These are phyloP conservation scores for Oscheius sp. DNA, from an alignment of 2,888 invertebrate genomes.

Conservation along the genomic window DNA sequence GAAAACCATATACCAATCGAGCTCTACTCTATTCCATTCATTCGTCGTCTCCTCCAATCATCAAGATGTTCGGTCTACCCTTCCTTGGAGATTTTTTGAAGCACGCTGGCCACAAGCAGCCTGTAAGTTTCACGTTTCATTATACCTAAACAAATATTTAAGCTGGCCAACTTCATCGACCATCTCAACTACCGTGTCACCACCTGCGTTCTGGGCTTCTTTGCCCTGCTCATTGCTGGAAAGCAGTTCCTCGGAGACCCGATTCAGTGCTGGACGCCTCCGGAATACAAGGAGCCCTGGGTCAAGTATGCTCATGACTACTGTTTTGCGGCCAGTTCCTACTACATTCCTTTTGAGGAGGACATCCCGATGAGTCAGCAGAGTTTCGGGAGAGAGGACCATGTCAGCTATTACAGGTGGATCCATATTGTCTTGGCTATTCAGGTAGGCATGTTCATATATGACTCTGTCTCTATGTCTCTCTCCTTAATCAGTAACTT, in stretches of 20 bases:
- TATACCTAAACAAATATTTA: not conserved
- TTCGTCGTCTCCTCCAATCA: too few relatives aligned
- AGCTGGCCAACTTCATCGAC: constrained; percentile 75
- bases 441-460: constrained; percentile 37
- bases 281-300: constrained; percentile 49
- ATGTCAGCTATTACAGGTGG: constrained; percentile 66
- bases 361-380: constrained; percentile 19
- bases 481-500: constrained; percentile 34
- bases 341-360: constrained; percentile 60
- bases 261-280: constrained; percentile 74
- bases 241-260: constrained; percentile 76
- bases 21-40: too few relatives aligned
- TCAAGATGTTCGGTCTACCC: too few relatives aligned
- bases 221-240: constrained; percentile 75
- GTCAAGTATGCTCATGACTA: constrained; percentile 60
- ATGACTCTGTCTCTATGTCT: not conserved
- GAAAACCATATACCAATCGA: too few relatives aligned
- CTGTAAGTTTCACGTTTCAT: not conserved
- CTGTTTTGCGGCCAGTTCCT: constrained; percentile 65
- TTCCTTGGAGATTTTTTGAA: too few relatives aligned
- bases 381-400: constrained; percentile 43
- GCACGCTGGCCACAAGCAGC: too few relatives aligned
- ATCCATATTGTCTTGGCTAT: constrained; percentile 73
- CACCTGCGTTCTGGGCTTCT: constrained; percentile 74
- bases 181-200: constrained; percentile 76